Evolutionary conservation across 2,797 vertebrate genomes (phyloP).

Genomic region (Sebastolobus altivelis): DNA sequence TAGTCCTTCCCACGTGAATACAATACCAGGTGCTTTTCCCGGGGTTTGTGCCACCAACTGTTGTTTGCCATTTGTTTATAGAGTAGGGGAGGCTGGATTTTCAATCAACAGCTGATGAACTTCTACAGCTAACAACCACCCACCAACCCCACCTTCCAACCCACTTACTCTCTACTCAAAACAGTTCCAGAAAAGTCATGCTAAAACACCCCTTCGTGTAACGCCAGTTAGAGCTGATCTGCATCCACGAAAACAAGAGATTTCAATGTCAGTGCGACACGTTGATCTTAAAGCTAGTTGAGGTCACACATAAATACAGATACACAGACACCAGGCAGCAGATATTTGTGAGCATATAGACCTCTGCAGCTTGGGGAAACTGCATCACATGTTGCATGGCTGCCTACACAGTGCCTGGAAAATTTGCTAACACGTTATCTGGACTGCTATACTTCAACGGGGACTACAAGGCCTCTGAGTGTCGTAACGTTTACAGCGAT

Average conservation of each 20-base stretch:
- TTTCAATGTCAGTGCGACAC: neutral
- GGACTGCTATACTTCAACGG: slow-evolving; percentile 34
- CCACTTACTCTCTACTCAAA: neutral
- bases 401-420: slow-evolving; percentile 54
- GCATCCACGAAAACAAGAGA: neutral
- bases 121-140: slow-evolving; percentile 32
- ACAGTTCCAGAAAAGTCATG: neutral
- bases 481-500: slow-evolving; percentile 43
- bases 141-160: neutral
- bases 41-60: slow-evolving; percentile 70
- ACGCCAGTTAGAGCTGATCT: neutral
- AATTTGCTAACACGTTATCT: slow-evolving; percentile 66
- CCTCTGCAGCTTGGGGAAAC: slow-evolving; percentile 30
- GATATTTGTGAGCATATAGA: slow-evolving; percentile 21
- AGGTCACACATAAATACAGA: slow-evolving; percentile 1
- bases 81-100: slow-evolving; percentile 24
- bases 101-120: slow-evolving; percentile 74
- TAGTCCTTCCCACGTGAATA: slow-evolving; percentile 31
- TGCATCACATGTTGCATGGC: slow-evolving; percentile 38
- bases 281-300: neutral
- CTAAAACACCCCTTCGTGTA: neutral
- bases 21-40: slow-evolving; percentile 69
- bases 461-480: slow-evolving; percentile 37
- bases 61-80: slow-evolving; percentile 74
- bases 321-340: neutral